phyloP scores from a whole-genome alignment of 2,113 vertebrate species.

The Hipposideros armiger region DNA sequence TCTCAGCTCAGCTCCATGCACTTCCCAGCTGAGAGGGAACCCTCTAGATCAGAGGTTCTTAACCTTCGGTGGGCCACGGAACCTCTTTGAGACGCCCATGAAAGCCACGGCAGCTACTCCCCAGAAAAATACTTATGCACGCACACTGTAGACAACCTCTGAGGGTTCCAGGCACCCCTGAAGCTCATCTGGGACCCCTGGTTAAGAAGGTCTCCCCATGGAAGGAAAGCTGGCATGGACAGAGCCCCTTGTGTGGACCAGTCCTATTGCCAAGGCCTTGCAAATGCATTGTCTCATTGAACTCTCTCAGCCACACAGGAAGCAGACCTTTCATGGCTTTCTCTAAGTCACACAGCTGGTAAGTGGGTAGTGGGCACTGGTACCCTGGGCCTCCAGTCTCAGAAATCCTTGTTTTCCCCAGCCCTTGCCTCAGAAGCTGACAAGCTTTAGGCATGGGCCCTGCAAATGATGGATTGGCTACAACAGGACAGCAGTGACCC shows the following conservation, averaged over 20 bases:
- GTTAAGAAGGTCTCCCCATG: neutral
- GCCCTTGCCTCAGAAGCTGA: neutral
- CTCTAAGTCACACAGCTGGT: neutral
- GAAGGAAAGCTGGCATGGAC: slow-evolving; percentile 1
- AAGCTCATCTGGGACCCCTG: neutral
- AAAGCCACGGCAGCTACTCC: neutral
- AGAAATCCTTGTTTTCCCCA: neutral
- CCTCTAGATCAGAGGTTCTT: neutral
- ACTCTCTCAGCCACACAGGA: neutral
- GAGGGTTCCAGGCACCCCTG: neutral
- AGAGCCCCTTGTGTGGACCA: neutral
- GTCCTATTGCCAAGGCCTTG: neutral
- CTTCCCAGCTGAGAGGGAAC: neutral
- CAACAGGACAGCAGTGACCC: neutral
- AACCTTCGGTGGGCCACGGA: neutral
- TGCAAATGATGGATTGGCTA: neutral
- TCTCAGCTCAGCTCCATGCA: neutral
- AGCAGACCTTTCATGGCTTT: neutral
- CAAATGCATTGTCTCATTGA: neutral
- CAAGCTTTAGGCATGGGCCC: neutral
- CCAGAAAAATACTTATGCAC: neutral
- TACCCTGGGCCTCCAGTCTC: neutral
- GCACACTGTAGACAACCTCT: neutral
- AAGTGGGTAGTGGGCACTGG: neutral
- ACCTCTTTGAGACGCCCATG: neutral